Evolutionary conservation across 1,140 invertebrate species (phyloP), one percentile per base, ranked within the genome.

Genomic region (Anastatus disparis): DNA sequence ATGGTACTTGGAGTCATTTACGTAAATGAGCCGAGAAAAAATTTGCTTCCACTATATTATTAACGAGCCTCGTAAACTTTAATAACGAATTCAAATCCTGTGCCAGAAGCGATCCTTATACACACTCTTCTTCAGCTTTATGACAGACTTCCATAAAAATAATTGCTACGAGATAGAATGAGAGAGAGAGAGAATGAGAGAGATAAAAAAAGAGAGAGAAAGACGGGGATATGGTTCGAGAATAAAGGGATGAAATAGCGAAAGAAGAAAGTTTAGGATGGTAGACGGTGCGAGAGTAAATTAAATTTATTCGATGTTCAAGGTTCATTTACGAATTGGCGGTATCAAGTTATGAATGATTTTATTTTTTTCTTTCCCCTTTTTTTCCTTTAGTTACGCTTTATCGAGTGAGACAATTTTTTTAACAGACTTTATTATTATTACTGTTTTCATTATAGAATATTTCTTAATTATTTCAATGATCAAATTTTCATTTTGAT

Each of bases 111-210:
- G 46, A 38, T 62, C 22, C 26, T 20, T 13, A 24, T 10, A 20
- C n/a, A n/a, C n/a, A n/a, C n/a, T n/a, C n/a, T n/a, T n/a, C n/a
- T n/a, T n/a, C n/a, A 29, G 40, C 59, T 72, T 72, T 67, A 72
- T 67, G 48, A 72, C 58, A 31, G 56, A 55, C 52, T 73, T 73
- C 12, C 26, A 73, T 73, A 73, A 73, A 70, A 70, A 73, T 73
- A 73, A 73, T 73, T 73, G 71, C 24, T 22, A 29, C n/a, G 42
- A 6, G 13, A 29, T 2, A 13, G 46, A 20, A 24, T 3, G 46
- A 50, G 17, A 20, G 20, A 50, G 46, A 6, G 20, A 50, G 46
- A 13, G 40, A 15, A 44, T 3, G 40, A 3, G 40, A 15, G 15
- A 44, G 6, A 44, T 10, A n/a, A 44, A 44, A 15, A 10, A 44